Evolutionary conservation across 2,888 invertebrate species (phyloP), one percentile per base, ranked within the genome.

Genomic region (Ptychoptera contaminata): DNA sequence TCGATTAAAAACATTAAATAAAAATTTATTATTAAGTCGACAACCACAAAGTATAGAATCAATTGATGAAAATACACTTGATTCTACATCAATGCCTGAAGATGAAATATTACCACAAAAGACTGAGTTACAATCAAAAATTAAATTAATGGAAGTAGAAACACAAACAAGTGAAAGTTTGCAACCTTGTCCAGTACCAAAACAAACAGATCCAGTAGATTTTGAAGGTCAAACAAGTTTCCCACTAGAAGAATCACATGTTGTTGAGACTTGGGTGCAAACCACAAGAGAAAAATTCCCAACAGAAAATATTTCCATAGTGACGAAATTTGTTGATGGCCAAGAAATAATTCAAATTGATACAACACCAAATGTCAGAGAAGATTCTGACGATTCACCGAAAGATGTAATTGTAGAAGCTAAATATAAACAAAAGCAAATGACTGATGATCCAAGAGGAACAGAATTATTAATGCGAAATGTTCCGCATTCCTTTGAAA

Each of bases 401-500:
- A 75, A 77, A 46, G 76, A 79, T 47, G 68, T 82, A 32, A 62
- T 77, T 30, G 76, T 85, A 8, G 80, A 83, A 58, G 83, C 84
- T 52, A 77, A 78, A 54, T 85, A 84, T 53, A 73, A 69, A 58
- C 69, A 68, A 40, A 67, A 70, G 14, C 63, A 70, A 44, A 67
- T 72, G 43, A 71, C 73, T 44, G 62, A 67, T 45, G 55, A 68
- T 8, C 63, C 65, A 14, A 72, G 73, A 56, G 72, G 75, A 43
- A 76, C 82, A 0, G 78, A 82, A 54, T 59, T 86, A 12, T 81
- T 85, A 32, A 71, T 76, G 8, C 83, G 82, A 56, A 76, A 77
- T 42, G 66, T 77, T 30, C 82, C 83, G 0, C 80, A 82, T 53
- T 74, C 83, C 0, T 86, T 85, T 56, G 85, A 86, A 62, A 85